phyloP scores from a whole-genome alignment of 1,140 invertebrate genomes.

The Cydia fagiglandana region DNA sequence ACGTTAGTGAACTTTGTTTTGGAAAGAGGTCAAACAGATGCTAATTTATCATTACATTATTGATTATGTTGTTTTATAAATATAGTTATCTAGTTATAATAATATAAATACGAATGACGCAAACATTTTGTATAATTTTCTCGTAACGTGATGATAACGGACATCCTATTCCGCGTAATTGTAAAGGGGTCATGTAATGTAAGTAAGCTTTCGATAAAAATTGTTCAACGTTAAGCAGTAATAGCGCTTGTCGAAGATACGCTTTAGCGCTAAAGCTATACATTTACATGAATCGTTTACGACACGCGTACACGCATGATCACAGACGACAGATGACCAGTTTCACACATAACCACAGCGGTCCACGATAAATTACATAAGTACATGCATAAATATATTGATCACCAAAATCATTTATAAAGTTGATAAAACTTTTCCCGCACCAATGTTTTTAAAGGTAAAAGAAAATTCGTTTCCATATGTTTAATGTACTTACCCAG shows the following conservation, averaged over 20 bases:
- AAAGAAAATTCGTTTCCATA: slow-evolving; percentile 43
- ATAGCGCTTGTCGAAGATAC: background rate
- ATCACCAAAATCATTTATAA: background rate
- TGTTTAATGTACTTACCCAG: slow-evolving; percentile 78
- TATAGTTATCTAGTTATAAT: background rate
- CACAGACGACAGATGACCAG: slow-evolving; percentile 14
- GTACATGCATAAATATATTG: background rate
- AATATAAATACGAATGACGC: background rate
- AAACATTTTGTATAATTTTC: background rate
- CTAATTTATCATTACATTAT: background rate
- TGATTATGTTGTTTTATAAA: background rate
- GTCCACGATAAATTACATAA: background rate
- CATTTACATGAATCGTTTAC: slow-evolving; percentile 24
- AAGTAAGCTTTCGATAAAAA: background rate
- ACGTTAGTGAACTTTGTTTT: slow-evolving; percentile 1
- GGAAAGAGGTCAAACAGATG: background rate
- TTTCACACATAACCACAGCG: slow-evolving; percentile 20
- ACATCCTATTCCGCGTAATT: background rate
- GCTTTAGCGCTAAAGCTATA: slow-evolving; percentile 9
- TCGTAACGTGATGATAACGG: background rate
- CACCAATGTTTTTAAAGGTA: slow-evolving; percentile 7
- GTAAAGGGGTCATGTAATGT: background rate
- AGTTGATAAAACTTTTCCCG: background rate
- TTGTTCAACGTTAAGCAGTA: background rate
- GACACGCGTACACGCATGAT: slow-evolving; percentile 26